Percentiles rank a stretch among this genome's conserved stretches.
Evolutionary conservation across 2,888 invertebrate species (phyloP).

Genomic region (Melanophora roralis): DNA sequence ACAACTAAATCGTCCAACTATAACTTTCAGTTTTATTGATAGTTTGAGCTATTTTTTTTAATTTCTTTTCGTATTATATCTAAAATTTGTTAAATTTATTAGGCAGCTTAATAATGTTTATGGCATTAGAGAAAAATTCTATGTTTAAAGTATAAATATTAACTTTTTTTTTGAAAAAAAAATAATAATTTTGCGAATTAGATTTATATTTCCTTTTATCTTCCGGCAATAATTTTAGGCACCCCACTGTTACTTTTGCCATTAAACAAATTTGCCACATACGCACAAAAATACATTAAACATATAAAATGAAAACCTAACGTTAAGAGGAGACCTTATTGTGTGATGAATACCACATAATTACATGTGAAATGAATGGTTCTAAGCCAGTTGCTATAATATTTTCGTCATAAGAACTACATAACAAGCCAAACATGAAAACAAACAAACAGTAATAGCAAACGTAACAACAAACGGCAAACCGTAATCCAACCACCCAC

Average conservation of each 20-base stretch:
- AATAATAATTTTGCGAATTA: neutral
- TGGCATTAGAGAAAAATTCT: no score
- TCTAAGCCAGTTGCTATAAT: slow-evolving; percentile 28
- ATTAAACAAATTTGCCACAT: neutral
- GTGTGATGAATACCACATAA: slow-evolving; percentile 47
- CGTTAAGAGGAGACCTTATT: slow-evolving; percentile 1
- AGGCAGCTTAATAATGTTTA: no score
- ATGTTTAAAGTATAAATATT: no score
- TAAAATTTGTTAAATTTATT: no score
- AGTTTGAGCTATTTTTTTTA: no score
- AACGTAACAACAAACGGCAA: neutral
- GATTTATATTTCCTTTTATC: neutral
- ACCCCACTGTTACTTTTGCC: neutral
- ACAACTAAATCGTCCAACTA: no score
- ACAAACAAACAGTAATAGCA: slow-evolving; percentile 1
- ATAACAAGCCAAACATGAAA: slow-evolving; percentile 1
- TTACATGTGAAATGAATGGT: slow-evolving; percentile 34
- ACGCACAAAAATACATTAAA: neutral
- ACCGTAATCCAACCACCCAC: neutral
- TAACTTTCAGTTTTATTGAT: no score
- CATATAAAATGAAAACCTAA: slow-evolving; percentile 22
- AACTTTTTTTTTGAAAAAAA: neutral
- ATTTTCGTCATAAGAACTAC: slow-evolving; percentile 36
- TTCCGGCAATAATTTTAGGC: no score
- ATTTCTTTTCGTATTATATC: no score